A percentile compares a stretch with the other conserved stretches of the same genome.
Evolutionary conservation across 2,113 vertebrate species (phyloP).

Genomic region (Dicrurus megarhynchus): DNA sequence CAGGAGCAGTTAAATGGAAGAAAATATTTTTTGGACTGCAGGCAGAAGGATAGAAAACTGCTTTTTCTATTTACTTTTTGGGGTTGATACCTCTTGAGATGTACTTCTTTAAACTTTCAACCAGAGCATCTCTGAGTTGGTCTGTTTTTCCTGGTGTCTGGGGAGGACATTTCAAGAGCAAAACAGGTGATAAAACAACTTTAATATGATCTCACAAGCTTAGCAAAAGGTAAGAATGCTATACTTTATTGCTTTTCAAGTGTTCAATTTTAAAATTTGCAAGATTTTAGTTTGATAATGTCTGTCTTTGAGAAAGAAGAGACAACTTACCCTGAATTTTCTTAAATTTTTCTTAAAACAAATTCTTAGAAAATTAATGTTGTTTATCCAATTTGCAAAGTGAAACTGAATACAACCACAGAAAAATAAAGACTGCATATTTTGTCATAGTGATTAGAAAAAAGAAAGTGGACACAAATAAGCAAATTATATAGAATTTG

Average conservation of each 20-base stretch:
- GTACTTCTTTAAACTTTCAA: neutral
- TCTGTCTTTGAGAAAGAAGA: neutral
- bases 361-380: neutral
- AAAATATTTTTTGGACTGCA: neutral
- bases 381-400: neutral
- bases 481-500: neutral
- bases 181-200: neutral
- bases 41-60: neutral
- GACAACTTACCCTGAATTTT: neutral
- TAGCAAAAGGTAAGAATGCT: neutral
- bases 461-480: neutral
- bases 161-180: neutral
- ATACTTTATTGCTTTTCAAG: neutral
- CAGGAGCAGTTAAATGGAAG: neutral
- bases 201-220: neutral
- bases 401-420: neutral
- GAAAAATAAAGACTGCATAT: neutral
- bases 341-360: neutral
- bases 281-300: neutral
- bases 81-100: neutral
- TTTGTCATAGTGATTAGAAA: neutral
- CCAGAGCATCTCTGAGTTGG: accelerated
- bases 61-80: neutral
- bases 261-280: neutral
- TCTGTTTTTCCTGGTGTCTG: neutral